Base-by-base conservation (phyloP, 2,888 invertebrate species). In the Lasioglossum pauxillum region DNA sequence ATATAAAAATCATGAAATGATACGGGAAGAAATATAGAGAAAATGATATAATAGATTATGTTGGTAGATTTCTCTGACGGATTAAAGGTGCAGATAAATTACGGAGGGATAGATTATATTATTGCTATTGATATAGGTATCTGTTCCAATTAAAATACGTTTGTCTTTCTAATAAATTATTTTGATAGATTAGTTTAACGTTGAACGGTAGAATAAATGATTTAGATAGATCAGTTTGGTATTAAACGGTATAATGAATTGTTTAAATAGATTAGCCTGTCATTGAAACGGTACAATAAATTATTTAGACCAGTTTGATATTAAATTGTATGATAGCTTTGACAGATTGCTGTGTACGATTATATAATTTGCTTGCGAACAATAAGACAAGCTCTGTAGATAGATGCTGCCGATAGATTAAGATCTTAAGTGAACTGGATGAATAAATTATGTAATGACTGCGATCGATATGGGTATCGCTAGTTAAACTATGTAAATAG, bases 401-500 rank as follows among this genome's bases (percentile, higher is more conserved):
- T 19, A 64, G 31, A 64, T 64, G 4, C 16, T 31, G 64, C 16
- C 5, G 64, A 64, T 64, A 31, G 31, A 64, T 64, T 31, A 64
- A 31, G 64, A 64, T 35, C 31, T 64, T 35, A 64, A 19, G 31
- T 31, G 31, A 64, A 31, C 31, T 64, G 64, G n/a, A 19, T 31
- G 64, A 64, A 64, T 64, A 64, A 35, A 64, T 64, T 64, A 64
- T 64, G 64, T 64, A 31, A 64, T 64, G 31, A 64, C 64, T 35
- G 12, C 64, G 31, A 35, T 64, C 64, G 64, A 64, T 64, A 64
- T 64, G 64, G 64, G 31, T 31, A 35, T 19, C 31, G 64, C 64
- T 64, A 35, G 31, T 35, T 64, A 31, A 31, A 64, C 12, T 19
- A 64, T 64, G 64, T 64, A 64, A 64, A 64, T 35, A 19, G 31